A percentile compares a stretch with the other conserved stretches of the same genome.
phyloP scores from a whole-genome alignment of 2,797 vertebrate genomes.

The Orestias chungarensis region DNA sequence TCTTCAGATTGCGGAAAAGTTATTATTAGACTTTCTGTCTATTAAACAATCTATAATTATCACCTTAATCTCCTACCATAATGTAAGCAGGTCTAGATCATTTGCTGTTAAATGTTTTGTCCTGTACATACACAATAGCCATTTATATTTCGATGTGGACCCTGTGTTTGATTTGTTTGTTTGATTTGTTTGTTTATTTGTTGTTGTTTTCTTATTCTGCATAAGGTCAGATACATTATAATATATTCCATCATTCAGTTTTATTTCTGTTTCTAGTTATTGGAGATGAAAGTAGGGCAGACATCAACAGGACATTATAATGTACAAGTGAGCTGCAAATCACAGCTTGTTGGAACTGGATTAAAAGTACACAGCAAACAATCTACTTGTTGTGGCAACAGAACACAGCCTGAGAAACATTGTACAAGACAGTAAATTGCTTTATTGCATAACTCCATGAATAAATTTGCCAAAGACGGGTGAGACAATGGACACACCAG shows the following conservation, averaged over 20 bases:
- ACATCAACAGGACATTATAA: background rate
- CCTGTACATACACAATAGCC: background rate
- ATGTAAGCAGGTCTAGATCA: background rate
- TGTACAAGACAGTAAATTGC: background rate
- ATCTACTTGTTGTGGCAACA: slow-evolving; percentile 9
- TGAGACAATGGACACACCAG: slow-evolving; percentile 1
- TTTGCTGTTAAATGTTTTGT: background rate
- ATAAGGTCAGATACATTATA: background rate
- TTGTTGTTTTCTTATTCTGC: background rate
- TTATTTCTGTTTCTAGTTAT: background rate
- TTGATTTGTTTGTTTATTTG: too few relatives aligned
- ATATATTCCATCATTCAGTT: background rate
- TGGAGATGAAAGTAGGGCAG: background rate
- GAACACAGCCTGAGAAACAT: background rate
- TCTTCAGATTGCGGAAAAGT: background rate
- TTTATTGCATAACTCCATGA: background rate
- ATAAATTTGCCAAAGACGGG: slow-evolving; percentile 10
- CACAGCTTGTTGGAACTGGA: slow-evolving; percentile 20
- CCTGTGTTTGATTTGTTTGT: background rate
- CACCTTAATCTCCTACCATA: background rate
- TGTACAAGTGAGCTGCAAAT: slow-evolving; percentile 9
- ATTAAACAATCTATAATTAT: background rate
- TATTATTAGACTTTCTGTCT: background rate
- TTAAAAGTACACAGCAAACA: slow-evolving; percentile 13
- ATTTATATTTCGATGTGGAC: background rate